Conservation (phyloP, 2,888 invertebrate genomes). For the Dasypogon diadema region DNA sequence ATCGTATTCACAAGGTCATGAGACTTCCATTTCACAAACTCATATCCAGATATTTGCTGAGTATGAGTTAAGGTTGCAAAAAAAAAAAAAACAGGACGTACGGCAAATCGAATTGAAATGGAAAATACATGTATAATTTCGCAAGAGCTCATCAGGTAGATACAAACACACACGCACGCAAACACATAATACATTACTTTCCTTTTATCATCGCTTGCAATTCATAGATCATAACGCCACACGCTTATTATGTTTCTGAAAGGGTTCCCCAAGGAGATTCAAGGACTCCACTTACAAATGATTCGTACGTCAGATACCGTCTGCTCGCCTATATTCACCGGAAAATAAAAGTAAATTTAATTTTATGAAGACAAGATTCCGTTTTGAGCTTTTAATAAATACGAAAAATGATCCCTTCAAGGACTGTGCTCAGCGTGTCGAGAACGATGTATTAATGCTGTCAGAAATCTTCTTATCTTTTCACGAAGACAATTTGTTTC, state of each 20-base stretch:
- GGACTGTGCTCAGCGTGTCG: neutral
- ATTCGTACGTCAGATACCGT: too few relatives aligned
- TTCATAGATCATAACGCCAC: slow-evolving; percentile 21
- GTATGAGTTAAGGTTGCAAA: too few relatives aligned
- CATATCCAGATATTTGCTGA: too few relatives aligned
- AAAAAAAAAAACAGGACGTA: slow-evolving; percentile 2
- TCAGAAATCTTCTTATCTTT: slow-evolving; percentile 23
- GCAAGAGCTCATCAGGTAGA: neutral
- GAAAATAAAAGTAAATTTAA: slow-evolving; percentile 14
- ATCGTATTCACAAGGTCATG: too few relatives aligned
- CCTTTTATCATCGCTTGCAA: slow-evolving; percentile 28
- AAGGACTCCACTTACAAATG: neutral
- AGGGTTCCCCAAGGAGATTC: slow-evolving; percentile 18
- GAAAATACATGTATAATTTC: slow-evolving; percentile 37
- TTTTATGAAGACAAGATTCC: slow-evolving; percentile 24
- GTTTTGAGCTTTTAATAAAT: slow-evolving; percentile 46
- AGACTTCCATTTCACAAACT: too few relatives aligned
- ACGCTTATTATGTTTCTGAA: neutral
- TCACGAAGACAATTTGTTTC: slow-evolving; percentile 35
- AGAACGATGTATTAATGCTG: slow-evolving; percentile 35
- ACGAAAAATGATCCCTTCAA: slow-evolving; percentile 30
- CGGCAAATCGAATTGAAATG: slow-evolving; percentile 1
- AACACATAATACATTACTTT: neutral
- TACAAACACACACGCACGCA: neutral
- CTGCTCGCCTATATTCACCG: neutral